Evolutionary conservation across 2,113 vertebrate species (phyloP).

Genomic region (Phaethornis superciliosus): DNA sequence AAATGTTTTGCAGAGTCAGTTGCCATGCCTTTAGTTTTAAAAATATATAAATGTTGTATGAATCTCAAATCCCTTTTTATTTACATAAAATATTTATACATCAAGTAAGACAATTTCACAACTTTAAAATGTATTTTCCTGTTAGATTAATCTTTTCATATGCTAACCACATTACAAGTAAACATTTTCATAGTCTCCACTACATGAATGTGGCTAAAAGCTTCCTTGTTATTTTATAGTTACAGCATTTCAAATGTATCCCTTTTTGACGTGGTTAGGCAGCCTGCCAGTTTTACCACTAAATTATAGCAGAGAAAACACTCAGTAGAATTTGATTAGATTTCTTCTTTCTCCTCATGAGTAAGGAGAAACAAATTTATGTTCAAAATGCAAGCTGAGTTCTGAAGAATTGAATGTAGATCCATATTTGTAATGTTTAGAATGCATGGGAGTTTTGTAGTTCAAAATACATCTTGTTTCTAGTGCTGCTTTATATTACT

Average conservation of each 20-base stretch:
- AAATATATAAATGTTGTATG: conserved; percentile 74
- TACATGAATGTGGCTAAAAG: conserved; percentile 75
- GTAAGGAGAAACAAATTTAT: conserved; percentile 44
- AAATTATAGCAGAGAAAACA: conserved; percentile 71
- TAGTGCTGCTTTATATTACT: background rate
- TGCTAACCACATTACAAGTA: conserved; percentile 77
- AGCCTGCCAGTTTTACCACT: conserved; percentile 68
- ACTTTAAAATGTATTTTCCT: conserved; percentile 80
- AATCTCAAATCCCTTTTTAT: conserved; percentile 74
- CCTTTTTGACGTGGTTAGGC: conserved; percentile 65
- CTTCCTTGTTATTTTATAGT: conserved; percentile 74
- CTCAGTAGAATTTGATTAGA: conserved; percentile 68
- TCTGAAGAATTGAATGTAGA: conserved; percentile 24
- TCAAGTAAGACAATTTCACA: conserved; percentile 74
- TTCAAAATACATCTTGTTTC: conserved; percentile 21
- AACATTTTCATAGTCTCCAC: conserved; percentile 77
- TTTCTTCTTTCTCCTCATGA: conserved; percentile 46
- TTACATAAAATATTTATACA: conserved; percentile 80
- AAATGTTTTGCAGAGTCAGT: conserved; percentile 62
- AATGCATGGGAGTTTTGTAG: conserved; percentile 15
- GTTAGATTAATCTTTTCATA: conserved; percentile 81
- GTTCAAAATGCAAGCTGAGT: conserved; percentile 21
- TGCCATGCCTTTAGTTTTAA: conserved; percentile 44
- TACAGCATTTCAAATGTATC: conserved; percentile 67
- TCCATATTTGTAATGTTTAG: conserved; percentile 36